A percentile compares a stretch with the other conserved stretches of the same genome.
These are phyloP conservation scores for Chelonoidis abingdonii DNA, from an alignment of 2,113 vertebrate species.

Conservation along the genomic window DNA sequence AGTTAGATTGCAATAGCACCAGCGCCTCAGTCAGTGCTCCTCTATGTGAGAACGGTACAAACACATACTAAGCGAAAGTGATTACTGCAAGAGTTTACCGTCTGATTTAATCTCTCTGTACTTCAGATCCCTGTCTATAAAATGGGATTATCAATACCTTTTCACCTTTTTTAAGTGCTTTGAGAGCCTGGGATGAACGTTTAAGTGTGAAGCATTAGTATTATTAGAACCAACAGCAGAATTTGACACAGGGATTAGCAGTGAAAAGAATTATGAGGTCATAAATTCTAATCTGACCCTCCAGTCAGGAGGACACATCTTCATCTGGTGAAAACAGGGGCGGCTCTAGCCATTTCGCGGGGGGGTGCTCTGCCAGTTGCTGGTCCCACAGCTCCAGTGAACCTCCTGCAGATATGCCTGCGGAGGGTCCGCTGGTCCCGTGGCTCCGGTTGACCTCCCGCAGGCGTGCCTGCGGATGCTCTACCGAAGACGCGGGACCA, in stretches of 20 bases:
- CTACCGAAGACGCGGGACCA: too few species aligned
- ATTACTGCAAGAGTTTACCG: not conserved
- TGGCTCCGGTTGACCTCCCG: too few species aligned
- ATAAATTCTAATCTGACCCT: not conserved
- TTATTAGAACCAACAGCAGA: not conserved
- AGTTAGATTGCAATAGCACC: not conserved
- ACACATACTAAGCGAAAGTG: not conserved
- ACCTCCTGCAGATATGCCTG: too few species aligned
- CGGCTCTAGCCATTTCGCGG: too few species aligned
- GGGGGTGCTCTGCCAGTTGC: too few species aligned
- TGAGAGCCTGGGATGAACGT: not conserved
- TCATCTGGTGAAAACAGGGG: not conserved
- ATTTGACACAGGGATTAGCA: not conserved
- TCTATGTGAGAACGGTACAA: not conserved
- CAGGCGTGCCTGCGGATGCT: too few species aligned
- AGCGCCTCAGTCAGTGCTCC: not conserved
- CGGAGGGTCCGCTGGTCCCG: too few species aligned
- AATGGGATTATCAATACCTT: not conserved
- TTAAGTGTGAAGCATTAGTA: not conserved
- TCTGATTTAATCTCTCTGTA: not conserved
- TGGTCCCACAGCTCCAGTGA: too few species aligned
- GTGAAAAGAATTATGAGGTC: not conserved
- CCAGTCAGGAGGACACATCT: not conserved
- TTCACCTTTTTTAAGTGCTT: not conserved
- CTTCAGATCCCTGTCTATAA: not conserved